Evolutionary conservation across 2,113 vertebrate genomes (phyloP).

Genomic region (Oophaga pumilio): DNA sequence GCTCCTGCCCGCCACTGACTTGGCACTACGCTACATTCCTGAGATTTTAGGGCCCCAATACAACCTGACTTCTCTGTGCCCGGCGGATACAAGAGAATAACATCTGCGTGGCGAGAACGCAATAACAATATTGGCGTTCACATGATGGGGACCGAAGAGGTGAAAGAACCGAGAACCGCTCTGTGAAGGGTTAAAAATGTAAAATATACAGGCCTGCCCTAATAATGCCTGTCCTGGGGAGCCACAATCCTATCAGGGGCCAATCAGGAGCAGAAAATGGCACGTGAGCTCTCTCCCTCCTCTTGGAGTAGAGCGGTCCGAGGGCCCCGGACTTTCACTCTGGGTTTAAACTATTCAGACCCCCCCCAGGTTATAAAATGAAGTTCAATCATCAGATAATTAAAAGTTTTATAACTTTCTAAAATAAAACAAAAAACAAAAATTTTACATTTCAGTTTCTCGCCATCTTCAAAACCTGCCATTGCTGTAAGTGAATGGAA

Average conservation of each 20-base stretch:
- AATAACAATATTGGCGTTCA: neutral
- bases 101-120: neutral
- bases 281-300: neutral
- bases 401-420: neutral
- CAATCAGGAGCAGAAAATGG: neutral
- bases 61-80: neutral
- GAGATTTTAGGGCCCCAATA: neutral
- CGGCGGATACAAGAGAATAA: neutral
- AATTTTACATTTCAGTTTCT: neutral
- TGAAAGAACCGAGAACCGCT: neutral
- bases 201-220: no score
- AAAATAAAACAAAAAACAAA: neutral
- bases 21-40: slow-evolving; percentile 27
- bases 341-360: neutral
- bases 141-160: neutral
- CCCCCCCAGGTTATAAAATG: neutral
- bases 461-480: neutral
- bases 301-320: neutral
- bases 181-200: neutral
- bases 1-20: neutral
- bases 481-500: neutral
- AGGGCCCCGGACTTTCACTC: neutral
- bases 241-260: neutral
- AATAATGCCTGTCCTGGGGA: no score
- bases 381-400: neutral